Evolutionary conservation across 2,888 invertebrate species (phyloP), one percentile per base, ranked within the genome.

Genomic region (Campoplex capitator): DNA sequence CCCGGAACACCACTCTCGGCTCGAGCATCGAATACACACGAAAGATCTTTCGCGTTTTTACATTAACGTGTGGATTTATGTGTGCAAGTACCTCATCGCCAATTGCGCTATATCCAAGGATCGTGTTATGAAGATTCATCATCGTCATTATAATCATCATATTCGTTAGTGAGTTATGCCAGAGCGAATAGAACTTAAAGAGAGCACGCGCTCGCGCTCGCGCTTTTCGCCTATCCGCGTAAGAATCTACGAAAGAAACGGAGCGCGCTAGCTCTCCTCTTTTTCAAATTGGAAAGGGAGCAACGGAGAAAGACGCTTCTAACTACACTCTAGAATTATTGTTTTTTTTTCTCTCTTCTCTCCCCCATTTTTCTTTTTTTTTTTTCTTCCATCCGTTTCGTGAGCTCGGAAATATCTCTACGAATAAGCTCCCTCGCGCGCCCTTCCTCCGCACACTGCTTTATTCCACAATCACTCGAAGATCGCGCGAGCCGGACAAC

Each of bases 91-190:
- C 67, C 54, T 45, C 67, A 68, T 84, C 70, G 56, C 28, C 84
- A 86, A 86, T 86, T 84, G 86, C 86, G 74, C 86, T 86, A 77
- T 77, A 74, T 81, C 45, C 75, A 38, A 68, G 38, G 54, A 51
- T 70, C 70, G 75, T 83, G 79, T 87, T 85, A 87, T 75, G 70
- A 83, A 83, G 82, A 83, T 87, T 87, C 87, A 87, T 87, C 87
- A 79, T 87, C 87, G 84, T 85, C 87, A 78, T 87, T 75, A 73
- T 87, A 85, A 87, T 87, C 84, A 87, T 84, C 84, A 68, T 83
- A 87, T 87, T 87, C 87, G 84, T 85, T 85, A 85, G 84, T 76
- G 83, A 83, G 70, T 83, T 83, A 76, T 76, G 74, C 28, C 32
- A n/a, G 42, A n/a, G 28, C 48, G 51, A 65, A 23, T 18, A 32